Base-by-base conservation (phyloP, 2,113 vertebrate species). In the Neopipo cinnamomea region DNA sequence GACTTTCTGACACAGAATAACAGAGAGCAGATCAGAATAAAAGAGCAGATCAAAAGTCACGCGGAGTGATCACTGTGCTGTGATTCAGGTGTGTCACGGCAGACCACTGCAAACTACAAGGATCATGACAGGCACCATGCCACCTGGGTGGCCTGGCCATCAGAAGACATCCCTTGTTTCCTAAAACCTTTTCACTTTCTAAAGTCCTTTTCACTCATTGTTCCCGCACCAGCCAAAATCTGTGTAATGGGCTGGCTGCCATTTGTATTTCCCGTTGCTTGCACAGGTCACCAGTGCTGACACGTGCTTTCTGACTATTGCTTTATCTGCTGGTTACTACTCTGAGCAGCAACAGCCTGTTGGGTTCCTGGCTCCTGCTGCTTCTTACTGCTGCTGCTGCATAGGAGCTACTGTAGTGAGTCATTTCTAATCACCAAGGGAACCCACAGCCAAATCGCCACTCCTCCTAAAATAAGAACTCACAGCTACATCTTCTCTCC, bases 351-450 rank as follows among this genome's bases (percentile, higher is more conserved):
- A 83, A 41, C 37, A 61, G 42, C 42, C 55, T 71, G 33, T 37
- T 59, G 71, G 46, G 46, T 31, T 94, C 41, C 50, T 78, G 53
- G 67, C 28, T 93, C 28, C 85, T 63, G 35, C 63, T 59, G 12
- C n/a, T 82, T 55, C 30, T 56, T 35, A 2, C n/a, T 62, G 61
- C 53, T 89, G 21, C 56, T 89, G 52, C 66, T 78, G 62, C 70
- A 81, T 1, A 17, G 61, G 66, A 91, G 77, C 55, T 44, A 8
- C 49, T 3, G 0, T 49, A 86, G 68, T 84, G 88, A 91, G 68
- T 90, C 35, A 94, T 55, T 88, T 78, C 67, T 73, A 33, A 55
- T 93, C 89, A 90, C 93, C 85, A 96, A 93, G 95, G 95, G 82
- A 96, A 86, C 88, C 55, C 65, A 28, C 39, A 84, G 28, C 59